Evolutionary conservation across 2,797 vertebrate genomes (phyloP), one percentile per base, ranked within the genome.

Genomic region (Apogon hyalosoma): DNA sequence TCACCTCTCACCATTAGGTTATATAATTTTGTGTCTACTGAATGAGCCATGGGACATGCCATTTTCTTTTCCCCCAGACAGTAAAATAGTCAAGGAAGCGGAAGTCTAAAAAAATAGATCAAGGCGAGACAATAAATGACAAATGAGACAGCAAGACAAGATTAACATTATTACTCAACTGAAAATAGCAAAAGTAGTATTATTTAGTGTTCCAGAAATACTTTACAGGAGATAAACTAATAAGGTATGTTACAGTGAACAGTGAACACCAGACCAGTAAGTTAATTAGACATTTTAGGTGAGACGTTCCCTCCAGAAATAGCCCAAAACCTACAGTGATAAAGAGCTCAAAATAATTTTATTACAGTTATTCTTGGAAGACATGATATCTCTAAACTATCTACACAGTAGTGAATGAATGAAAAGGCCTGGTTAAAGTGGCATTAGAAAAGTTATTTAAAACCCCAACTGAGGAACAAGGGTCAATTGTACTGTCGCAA

Each of bases 401-500:
- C 56, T 46, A 33, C 42, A 61, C 63, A 79, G 41, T 28, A 76
- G 61, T 85, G 78, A 90, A 88, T 88, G 87, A 89, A 73, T 90
- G 66, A 87, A 89, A 85, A 86, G 56, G 16, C 55, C 68, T 73
- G 71, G 82, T 85, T 90, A 87, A 93, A 90, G 92, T 82, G 87
- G 84, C 86, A 80, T 78, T 80, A 72, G 64, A 69, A 40, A 76
- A 90, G 90, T 93, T 94, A 93, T 93, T 94, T 93, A 92, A 91
- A 94, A 83, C 69, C 53, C 66, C 78, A 80, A 87, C n/a, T 77
- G 71, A 62, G 60, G 90, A 95, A 95, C 94, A 95, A 94, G 92
- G 91, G 91, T 92, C 88, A 91, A 92, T 95, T 96, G 93, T 94
- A 86, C 81, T 86, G 90, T 77, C 56, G 85, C 77, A 76, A 74